phyloP scores from a whole-genome alignment of 2,888 invertebrate genomes.

The Drosophila subsilvestris region DNA sequence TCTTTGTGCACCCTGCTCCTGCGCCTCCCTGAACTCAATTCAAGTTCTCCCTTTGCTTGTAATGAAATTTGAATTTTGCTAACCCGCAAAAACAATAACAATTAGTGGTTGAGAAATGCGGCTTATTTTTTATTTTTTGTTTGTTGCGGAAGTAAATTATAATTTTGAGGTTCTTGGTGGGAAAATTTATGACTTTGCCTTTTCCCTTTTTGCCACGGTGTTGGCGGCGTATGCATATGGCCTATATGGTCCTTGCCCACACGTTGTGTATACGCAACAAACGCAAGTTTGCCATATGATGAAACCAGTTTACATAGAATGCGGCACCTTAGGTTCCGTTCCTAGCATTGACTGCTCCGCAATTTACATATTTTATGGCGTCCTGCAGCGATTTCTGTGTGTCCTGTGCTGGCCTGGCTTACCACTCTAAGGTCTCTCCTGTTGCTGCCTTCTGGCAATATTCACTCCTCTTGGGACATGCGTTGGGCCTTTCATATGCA shows the following conservation, averaged over 20 bases:
- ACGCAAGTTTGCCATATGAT: constrained; percentile 19
- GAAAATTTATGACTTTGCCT: constrained; percentile 62
- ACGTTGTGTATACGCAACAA: constrained; percentile 56
- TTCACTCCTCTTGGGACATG: neutral
- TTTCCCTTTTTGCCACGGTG: constrained; percentile 10
- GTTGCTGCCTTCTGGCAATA: neutral
- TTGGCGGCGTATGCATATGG: too few relatives aligned
- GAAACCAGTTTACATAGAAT: constrained; percentile 17
- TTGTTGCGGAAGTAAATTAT: constrained; percentile 59
- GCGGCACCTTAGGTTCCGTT: neutral
- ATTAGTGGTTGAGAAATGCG: constrained; percentile 22
- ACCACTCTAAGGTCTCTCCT: neutral
- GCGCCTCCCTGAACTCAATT: constrained; percentile 39
- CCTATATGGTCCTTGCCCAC: constrained; percentile 49
- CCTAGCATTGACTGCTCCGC: neutral
- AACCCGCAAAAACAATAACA: constrained; percentile 37
- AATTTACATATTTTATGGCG: neutral
- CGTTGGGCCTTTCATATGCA: neutral
- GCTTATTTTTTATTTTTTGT: constrained; percentile 5
- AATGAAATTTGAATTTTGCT: constrained; percentile 72
- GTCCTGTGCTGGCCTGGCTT: neutral
- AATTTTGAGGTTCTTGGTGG: constrained; percentile 63
- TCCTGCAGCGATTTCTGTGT: neutral
- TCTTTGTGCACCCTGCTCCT: constrained; percentile 5
- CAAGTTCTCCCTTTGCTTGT: constrained; percentile 53